These are phyloP conservation scores for Zelleria hepariella DNA, from an alignment of 2,888 invertebrate species.

Conservation along the genomic window DNA sequence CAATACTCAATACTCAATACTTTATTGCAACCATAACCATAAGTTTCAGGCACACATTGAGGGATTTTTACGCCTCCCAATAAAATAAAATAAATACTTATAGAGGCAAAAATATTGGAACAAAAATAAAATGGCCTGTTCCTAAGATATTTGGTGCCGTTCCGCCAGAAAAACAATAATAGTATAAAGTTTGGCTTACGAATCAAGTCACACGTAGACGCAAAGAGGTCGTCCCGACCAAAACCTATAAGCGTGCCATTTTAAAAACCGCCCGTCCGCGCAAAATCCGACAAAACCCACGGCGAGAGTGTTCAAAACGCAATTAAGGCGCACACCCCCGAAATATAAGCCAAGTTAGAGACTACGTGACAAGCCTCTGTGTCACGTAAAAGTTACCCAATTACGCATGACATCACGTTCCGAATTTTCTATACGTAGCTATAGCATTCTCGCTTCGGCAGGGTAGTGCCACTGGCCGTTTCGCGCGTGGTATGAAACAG, in stretches of 20 bases:
- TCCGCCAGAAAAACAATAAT: too few relatives aligned
- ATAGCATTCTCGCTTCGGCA: too few relatives aligned
- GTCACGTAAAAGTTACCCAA: constrained; percentile 70
- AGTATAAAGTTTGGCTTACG: too few relatives aligned
- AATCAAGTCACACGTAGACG: not conserved
- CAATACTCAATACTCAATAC: too few relatives aligned
- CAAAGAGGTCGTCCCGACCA: not conserved
- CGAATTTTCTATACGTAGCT: constrained; percentile 26
- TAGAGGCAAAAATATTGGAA: too few relatives aligned
- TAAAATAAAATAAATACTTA: too few relatives aligned
- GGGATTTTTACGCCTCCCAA: too few relatives aligned
- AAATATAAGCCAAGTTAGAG: constrained; percentile 25
- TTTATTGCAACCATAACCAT: too few relatives aligned
- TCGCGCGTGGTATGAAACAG: not conserved
- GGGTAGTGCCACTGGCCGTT: not conserved
- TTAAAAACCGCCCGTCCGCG: not conserved
- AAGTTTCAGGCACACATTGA: too few relatives aligned
- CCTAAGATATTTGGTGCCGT: too few relatives aligned
- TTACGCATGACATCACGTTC: constrained; percentile 62
- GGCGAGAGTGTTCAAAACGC: constrained; percentile 24
- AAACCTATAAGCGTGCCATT: not conserved
- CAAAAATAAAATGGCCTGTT: too few relatives aligned
- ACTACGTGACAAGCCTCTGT: constrained; percentile 44
- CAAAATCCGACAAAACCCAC: not conserved
- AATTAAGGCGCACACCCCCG: constrained; percentile 58